Conservation (phyloP, 2,113 vertebrate species). For the Okapia johnstoni region DNA sequence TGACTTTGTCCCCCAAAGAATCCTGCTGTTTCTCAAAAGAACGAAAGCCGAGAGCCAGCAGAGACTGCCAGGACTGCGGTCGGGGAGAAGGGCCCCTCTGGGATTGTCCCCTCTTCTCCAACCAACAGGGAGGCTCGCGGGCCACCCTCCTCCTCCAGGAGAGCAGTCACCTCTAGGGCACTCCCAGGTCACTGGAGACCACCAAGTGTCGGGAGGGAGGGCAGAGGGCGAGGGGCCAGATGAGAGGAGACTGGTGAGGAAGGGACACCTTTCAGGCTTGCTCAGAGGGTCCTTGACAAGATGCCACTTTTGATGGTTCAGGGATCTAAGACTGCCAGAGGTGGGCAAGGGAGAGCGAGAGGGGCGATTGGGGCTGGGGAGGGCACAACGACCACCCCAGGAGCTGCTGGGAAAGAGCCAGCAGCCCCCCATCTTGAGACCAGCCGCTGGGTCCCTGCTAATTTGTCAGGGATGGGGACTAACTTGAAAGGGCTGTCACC, state of each 20-base stretch:
- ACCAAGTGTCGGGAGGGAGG: rapidly evolving
- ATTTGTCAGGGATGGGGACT: not conserved
- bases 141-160: not conserved
- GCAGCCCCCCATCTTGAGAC: not conserved
- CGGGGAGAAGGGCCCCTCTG: not conserved
- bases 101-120: not conserved
- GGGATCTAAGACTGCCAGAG: not conserved
- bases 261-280: not conserved
- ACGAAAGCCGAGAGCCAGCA: not conserved
- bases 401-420: not conserved
- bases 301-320: not conserved
- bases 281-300: not conserved
- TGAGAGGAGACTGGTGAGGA: not conserved
- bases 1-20: not conserved
- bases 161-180: not conserved
- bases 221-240: not conserved
- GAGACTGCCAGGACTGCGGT: not conserved
- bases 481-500: constrained; percentile 77
- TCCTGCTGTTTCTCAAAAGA: not conserved
- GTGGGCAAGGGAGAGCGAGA: not conserved
- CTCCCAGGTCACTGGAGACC: not conserved
- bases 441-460: not conserved
- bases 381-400: not conserved
- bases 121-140: not conserved
- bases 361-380: not conserved